Percentiles rank a stretch among this genome's conserved stretches.
Evolutionary conservation across 2,113 vertebrate genomes (phyloP).

Genomic region (Fukomys damarensis): DNA sequence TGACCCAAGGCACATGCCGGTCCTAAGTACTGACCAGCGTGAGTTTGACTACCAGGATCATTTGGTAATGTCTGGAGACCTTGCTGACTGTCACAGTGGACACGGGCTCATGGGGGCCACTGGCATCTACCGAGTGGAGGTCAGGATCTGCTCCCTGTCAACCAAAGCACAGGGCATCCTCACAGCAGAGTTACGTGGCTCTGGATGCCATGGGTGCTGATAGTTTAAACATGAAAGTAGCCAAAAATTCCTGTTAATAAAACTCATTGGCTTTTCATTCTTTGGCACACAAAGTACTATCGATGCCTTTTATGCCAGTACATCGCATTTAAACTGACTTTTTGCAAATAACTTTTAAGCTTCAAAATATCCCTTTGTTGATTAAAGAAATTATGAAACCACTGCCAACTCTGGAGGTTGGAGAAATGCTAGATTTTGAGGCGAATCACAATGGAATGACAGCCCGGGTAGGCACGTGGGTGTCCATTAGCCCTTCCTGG

Average conservation of each 20-base stretch:
- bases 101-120: neutral
- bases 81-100: accelerated
- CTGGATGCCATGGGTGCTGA: neutral
- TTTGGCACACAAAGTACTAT: neutral
- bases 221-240: neutral
- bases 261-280: neutral
- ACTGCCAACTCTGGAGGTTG: neutral
- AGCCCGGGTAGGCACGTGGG: neutral
- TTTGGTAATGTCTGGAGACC: neutral
- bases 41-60: neutral
- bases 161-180: accelerated
- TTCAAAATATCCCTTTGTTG: neutral
- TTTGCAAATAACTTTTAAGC: neutral
- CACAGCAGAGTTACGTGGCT: neutral
- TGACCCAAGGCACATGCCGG: neutral
- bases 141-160: neutral
- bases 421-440: neutral
- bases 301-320: neutral
- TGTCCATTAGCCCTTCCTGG: neutral
- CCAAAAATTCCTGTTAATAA: neutral
- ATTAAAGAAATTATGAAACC: neutral
- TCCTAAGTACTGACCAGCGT: accelerated
- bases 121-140: neutral
- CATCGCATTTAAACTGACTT: neutral
- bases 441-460: neutral